Conservation (phyloP, 2,113 vertebrate genomes). For the Cebus imitator region DNA sequence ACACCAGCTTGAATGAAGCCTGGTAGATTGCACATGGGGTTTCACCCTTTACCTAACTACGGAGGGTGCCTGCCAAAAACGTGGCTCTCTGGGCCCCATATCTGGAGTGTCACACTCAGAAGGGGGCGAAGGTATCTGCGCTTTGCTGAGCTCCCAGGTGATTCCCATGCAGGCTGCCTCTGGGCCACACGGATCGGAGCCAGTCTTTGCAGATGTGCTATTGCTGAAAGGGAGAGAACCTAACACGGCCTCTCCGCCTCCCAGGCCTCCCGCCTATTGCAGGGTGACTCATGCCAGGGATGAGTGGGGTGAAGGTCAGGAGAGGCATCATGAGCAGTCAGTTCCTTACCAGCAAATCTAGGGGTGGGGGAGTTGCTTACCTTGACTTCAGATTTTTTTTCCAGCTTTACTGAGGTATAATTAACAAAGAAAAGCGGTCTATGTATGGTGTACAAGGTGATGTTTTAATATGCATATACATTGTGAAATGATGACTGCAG, state of each 20-base stretch:
- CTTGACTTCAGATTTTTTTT: neutral
- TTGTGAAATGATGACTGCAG: neutral
- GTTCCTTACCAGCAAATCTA: neutral
- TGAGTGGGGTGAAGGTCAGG: neutral
- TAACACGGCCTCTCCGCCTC: neutral
- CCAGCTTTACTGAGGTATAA: neutral
- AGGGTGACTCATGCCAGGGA: neutral
- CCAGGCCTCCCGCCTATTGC: neutral
- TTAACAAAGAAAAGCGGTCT: neutral
- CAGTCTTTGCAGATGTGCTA: fast-evolving
- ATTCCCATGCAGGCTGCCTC: neutral
- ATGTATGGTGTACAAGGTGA: neutral
- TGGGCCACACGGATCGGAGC: neutral
- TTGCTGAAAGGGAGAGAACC: no score
- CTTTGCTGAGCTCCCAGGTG: neutral
- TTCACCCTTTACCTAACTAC: neutral
- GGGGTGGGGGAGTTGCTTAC: no score
- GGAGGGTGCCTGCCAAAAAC: neutral
- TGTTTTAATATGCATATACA: neutral
- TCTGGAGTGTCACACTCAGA: neutral
- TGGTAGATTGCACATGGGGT: neutral
- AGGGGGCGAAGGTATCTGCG: neutral
- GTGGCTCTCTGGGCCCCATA: fast-evolving
- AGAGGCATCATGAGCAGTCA: neutral
- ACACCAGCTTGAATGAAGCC: neutral